Percentiles rank a stretch among this genome's conserved stretches.
phyloP scores from a whole-genome alignment of 2,113 vertebrate genomes.

The Argyrosomus japonicus region DNA sequence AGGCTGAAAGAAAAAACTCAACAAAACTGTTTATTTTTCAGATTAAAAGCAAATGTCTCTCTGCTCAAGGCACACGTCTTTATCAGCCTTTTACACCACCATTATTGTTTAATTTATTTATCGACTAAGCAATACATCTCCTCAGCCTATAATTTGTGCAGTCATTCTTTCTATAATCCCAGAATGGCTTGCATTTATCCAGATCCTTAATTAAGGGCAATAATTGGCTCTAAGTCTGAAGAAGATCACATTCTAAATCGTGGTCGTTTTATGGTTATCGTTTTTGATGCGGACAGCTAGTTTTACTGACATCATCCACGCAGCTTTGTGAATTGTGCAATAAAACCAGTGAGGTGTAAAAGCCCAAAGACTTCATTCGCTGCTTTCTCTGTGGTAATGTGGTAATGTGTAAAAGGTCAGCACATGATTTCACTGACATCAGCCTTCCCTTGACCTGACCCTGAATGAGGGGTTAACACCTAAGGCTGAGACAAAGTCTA shows the following conservation, averaged over 20 bases:
- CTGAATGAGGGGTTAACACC: conserved; percentile 20
- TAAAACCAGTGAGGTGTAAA: conserved; percentile 60
- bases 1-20: background rate
- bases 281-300: background rate
- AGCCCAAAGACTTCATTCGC: conserved; percentile 10
- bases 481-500: background rate
- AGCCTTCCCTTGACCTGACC: conserved; percentile 45
- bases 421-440: conserved; percentile 27
- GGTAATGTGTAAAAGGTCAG: conserved; percentile 58
- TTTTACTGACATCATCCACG: conserved; percentile 39
- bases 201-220: conserved; percentile 1
- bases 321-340: conserved; percentile 14
- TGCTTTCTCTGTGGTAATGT: background rate
- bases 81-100: background rate
- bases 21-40: background rate
- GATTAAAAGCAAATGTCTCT: background rate
- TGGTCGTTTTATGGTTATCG: background rate
- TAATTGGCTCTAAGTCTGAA: conserved; percentile 7
- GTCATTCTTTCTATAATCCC: conserved; percentile 8
- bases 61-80: background rate
- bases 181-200: conserved; percentile 19
- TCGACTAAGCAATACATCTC: conserved; percentile 10
- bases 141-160: background rate
- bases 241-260: conserved; percentile 6
- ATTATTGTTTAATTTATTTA: conserved; percentile 10